phyloP scores from a whole-genome alignment of 1,140 invertebrate genomes.

The Thaumatotibia leucotreta region DNA sequence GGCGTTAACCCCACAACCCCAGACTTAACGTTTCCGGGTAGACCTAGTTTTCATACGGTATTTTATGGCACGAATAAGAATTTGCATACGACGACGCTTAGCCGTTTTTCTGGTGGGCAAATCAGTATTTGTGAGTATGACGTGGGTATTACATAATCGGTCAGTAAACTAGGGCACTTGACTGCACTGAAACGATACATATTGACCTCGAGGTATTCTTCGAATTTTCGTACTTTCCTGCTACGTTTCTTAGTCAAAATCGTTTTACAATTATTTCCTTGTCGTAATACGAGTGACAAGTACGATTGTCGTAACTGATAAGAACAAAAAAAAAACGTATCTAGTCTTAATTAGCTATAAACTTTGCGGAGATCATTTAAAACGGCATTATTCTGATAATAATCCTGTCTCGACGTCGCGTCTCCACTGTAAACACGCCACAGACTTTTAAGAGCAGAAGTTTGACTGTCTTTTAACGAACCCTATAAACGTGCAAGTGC shows the following conservation, averaged over 20 bases:
- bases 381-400: neutral
- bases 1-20: neutral
- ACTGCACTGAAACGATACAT: no score
- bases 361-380: neutral
- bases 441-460: neutral
- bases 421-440: neutral
- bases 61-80: neutral
- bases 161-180: no score
- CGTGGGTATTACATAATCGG: no score
- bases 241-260: no score
- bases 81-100: neutral
- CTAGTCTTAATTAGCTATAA: neutral
- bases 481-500: neutral
- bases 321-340: no score
- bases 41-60: neutral
- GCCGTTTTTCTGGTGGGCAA: neutral
- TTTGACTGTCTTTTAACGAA: neutral
- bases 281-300: no score
- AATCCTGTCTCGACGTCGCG: neutral
- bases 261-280: no score
- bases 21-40: neutral
- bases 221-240: no score
- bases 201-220: no score
- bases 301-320: no score
- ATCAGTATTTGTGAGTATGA: neutral